A percentile compares a stretch with the other conserved stretches of the same genome.
Evolutionary conservation across 53 echinoderm and acorn worm genomes (phyloP).

Genomic region (Hippasteria phrygiana): DNA sequence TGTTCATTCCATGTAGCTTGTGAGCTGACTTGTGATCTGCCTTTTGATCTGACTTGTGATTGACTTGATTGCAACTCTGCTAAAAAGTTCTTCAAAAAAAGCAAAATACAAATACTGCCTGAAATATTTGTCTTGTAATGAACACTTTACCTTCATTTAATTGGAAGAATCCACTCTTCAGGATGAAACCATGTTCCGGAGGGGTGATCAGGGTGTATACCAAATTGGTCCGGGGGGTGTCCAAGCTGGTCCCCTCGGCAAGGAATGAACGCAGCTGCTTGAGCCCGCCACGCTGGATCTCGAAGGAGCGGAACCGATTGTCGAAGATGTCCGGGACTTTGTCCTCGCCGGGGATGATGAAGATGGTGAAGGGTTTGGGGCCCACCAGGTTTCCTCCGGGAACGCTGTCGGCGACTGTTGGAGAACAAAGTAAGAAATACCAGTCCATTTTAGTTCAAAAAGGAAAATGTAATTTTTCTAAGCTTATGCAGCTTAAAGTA

Average conservation of each 20-base stretch:
- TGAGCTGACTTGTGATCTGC: no score
- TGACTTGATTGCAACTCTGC: no score
- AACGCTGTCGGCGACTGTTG: slow-evolving; percentile 71
- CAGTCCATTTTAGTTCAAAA: no score
- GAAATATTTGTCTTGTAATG: neutral
- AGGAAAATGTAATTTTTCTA: neutral
- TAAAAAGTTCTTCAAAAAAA: neutral
- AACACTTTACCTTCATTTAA: slow-evolving; percentile 68
- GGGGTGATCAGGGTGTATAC: slow-evolving; percentile 73
- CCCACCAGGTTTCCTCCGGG: slow-evolving; percentile 78
- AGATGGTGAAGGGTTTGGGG: slow-evolving; percentile 91
- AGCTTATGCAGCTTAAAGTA: no score
- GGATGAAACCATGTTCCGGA: slow-evolving; percentile 74
- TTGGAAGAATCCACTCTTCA: slow-evolving; percentile 70
- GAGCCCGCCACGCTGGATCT: slow-evolving; percentile 77
- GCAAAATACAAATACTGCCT: neutral
- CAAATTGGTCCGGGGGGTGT: slow-evolving; percentile 77
- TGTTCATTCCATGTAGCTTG: no score
- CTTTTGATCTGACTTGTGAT: no score
- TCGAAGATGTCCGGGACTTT: slow-evolving; percentile 69
- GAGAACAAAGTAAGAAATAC: neutral
- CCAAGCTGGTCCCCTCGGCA: slow-evolving; percentile 72
- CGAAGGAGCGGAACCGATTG: slow-evolving; percentile 73
- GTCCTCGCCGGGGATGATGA: slow-evolving; percentile 77
- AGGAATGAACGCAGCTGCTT: slow-evolving; percentile 74